Evolutionary conservation across 2,797 vertebrate genomes (phyloP), one percentile per base, ranked within the genome.

Genomic region (Schizothorax lantsangensis): DNA sequence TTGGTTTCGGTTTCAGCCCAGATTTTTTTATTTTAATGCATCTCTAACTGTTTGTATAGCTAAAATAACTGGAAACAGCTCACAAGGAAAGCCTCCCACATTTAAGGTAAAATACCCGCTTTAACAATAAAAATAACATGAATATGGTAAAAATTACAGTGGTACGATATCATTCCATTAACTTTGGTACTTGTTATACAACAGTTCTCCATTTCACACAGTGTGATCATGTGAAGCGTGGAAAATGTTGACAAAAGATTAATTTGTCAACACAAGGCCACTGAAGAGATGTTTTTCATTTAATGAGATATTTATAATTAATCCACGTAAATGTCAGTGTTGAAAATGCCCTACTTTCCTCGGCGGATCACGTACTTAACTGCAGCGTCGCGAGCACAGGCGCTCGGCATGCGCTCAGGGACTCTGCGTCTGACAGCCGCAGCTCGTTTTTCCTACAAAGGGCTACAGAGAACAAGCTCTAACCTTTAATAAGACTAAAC

Each of bases 231-330:
- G 23, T 62, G 23, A 79, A 64, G 54, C n/a, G 1, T 81, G 26
- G 43, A 68, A 80, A 33, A 49, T 81, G 43, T 81, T 81, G 59
- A 68, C 59, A 33, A 81, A 81, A 49, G 64, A 81, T 36, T 52
- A n/a, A 49, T 81, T 81, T 81, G 43, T 69, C 26, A 68, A 59
- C 38, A 79, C 78, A 79, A 64, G 38, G 57, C 78, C 78, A 79
- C 57, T 64, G 57, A 64, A 79, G 78, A 79, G 78, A 64, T 64
- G 78, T 62, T 79, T 72, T 79, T 79, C 15, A 81, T 69, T 81
- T 81, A 81, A 81, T 68, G 64, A 81, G 80, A 81, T 81, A 69
- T 52, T 81, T 81, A 81, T 81, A 69, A 81, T 68, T 68, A 81
- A 81, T 49, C 45, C 45, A 69, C 43, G 21, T 30, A 81, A 81